Percentiles rank a stretch among this genome's conserved stretches.
Conservation (phyloP, 2,797 vertebrate species). For the Anas bernieri region DNA sequence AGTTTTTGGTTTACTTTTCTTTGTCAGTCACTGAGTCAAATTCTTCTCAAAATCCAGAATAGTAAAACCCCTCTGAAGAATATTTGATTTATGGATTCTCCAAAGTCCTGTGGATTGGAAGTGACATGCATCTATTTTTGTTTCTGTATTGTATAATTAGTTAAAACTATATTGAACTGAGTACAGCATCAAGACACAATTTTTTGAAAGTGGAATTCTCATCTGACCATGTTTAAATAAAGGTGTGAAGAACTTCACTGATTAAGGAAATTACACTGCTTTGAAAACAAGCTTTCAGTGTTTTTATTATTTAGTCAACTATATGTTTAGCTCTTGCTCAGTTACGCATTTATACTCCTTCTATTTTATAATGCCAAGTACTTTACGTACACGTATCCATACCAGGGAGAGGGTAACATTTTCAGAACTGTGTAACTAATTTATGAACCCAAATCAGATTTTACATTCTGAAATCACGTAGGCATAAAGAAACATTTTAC, state of each 20-base stretch:
- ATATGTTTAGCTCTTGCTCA: not conserved
- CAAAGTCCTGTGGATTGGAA: not conserved
- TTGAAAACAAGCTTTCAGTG: not conserved
- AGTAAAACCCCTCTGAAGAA: rapidly evolving
- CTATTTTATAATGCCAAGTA: not conserved
- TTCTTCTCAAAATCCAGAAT: not conserved
- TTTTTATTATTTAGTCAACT: not conserved
- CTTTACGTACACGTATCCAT: not conserved
- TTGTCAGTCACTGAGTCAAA: not conserved
- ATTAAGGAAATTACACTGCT: not conserved
- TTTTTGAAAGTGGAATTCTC: not conserved
- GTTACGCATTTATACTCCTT: not conserved
- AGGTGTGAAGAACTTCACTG: not conserved
- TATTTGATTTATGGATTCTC: not conserved
- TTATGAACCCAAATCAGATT: not conserved
- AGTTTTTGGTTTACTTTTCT: not conserved
- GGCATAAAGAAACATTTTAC: not conserved
- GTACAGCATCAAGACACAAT: not conserved
- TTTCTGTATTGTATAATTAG: not conserved
- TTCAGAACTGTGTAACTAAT: not conserved
- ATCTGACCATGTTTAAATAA: not conserved
- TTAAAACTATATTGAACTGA: not conserved
- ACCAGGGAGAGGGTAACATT: not conserved
- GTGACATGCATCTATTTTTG: not conserved
- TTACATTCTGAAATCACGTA: not conserved